Evolutionary conservation across 1,140 invertebrate genomes (phyloP).

Genomic region (Eumeta japonica): DNA sequence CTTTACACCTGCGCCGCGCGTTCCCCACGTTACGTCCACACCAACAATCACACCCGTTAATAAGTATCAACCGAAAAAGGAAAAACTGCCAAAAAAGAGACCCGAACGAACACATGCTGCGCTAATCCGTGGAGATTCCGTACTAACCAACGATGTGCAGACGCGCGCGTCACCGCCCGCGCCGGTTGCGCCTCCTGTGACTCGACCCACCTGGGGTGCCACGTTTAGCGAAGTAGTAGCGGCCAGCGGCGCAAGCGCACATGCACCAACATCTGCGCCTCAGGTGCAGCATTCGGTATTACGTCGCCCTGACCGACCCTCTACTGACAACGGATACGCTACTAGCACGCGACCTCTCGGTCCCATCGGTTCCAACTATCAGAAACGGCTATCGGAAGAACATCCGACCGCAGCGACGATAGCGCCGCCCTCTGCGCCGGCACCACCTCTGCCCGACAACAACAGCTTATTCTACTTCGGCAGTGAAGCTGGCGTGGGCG

Average conservation of each 20-base stretch:
- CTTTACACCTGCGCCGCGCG: slow-evolving; percentile 4
- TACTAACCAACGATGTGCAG: too few species aligned
- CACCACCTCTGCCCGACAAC: slow-evolving; percentile 15
- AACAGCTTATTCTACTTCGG: slow-evolving; percentile 37
- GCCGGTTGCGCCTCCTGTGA: slow-evolving; percentile 4
- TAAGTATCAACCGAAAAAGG: neutral
- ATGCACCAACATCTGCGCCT: too few species aligned
- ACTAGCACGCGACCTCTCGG: too few species aligned
- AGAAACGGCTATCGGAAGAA: too few species aligned
- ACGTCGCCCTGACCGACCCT: too few species aligned
- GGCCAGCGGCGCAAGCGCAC: slow-evolving; percentile 15
- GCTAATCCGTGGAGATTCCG: too few species aligned
- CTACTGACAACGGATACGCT: too few species aligned
- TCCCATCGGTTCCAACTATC: too few species aligned
- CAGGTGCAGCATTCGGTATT: too few species aligned
- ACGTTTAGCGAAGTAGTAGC: slow-evolving; percentile 9
- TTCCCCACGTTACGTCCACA: slow-evolving; percentile 9
- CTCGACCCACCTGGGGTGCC: too few species aligned
- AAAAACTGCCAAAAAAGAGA: neutral
- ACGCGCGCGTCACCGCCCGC: slow-evolving; percentile 12
- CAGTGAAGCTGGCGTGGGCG: slow-evolving; percentile 12
- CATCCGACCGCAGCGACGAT: too few species aligned
- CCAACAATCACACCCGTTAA: neutral
- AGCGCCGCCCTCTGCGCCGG: slow-evolving; percentile 19
- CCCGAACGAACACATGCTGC: neutral